These are phyloP conservation scores for Vidua chalybeata DNA, from an alignment of 2,113 vertebrate genomes.

Conservation along the genomic window DNA sequence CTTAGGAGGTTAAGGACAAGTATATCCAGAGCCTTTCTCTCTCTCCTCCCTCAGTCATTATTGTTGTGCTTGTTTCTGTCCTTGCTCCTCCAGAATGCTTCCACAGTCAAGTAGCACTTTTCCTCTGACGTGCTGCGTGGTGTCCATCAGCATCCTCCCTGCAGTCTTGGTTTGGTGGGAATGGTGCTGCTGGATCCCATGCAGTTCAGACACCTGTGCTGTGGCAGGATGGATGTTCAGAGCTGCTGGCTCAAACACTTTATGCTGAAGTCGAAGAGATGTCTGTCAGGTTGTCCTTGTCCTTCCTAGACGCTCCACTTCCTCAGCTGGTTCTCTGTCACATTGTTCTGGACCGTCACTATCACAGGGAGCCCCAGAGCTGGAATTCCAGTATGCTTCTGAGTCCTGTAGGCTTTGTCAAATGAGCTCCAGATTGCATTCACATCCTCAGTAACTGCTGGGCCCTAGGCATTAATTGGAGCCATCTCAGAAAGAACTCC, in stretches of 20 bases:
- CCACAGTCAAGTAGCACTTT: not conserved
- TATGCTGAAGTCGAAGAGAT: not conserved
- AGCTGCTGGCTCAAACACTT: not conserved
- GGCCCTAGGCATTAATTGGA: not conserved
- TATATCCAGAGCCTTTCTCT: not conserved
- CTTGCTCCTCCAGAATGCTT: not conserved
- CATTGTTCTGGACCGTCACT: not conserved
- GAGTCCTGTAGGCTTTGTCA: not conserved
- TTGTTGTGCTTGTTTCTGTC: not conserved
- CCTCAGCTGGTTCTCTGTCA: not conserved
- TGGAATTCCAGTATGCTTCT: not conserved
- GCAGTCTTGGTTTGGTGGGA: not conserved
- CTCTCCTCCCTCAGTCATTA: not conserved
- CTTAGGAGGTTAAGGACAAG: not conserved
- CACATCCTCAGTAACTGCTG: not conserved
- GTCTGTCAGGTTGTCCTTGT: not conserved
- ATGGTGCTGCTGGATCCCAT: not conserved
- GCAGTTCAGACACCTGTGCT: not conserved
- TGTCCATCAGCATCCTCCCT: not conserved
- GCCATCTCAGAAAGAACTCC: not conserved
- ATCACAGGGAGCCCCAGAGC: not conserved
- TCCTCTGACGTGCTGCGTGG: not conserved
- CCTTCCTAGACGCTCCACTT: not conserved
- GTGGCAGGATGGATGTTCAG: not conserved
- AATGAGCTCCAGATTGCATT: not conserved